Base-by-base conservation (phyloP, 2,797 vertebrate species). In the Arremon aurantiirostris region DNA sequence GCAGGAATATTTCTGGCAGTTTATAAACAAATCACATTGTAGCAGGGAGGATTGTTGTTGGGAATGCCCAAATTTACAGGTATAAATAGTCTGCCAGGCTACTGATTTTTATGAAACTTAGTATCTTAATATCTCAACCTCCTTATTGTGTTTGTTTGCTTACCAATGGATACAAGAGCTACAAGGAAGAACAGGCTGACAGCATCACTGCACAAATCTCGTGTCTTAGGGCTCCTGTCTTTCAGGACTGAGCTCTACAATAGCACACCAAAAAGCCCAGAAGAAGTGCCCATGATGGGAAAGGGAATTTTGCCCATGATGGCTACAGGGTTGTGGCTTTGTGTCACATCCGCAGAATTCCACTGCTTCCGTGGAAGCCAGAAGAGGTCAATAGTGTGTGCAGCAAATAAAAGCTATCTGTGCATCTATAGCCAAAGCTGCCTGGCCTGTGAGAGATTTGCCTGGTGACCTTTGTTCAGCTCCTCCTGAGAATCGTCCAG, bases 391-490 rank as follows among this genome's bases (percentile, higher is more conserved):
- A 10, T 2, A 37, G 35, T 21, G 27, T 32, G 14, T 39, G 24
- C 23, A 83, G 66, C 42, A 84, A 81, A 66, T 57, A 60, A 85
- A 87, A 90, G 16, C 18, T 27, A 32, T 28, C 17, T 6, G 0
- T 89, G 55, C 18, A 24, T 7, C 17, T 55, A 32, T 8, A 32
- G 21, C 21, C 55, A 35, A 64, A 65, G 17, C 37, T 53, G 6
- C 44, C 61, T 52, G 44, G 41, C 32, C 69, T 75, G 14, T 35
- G 46, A 56, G 61, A 90, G 34, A 75, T 86, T 59, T 78, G 37
- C 34, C 41, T 76, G 44, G 41, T 55, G 81, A 75, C 44, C 84
- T 96, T 86, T 63, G 71, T 61, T 30, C 37, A 44, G n/a, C 20
- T 94, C 53, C 39, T 83, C 57, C 35, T 3, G 14, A 70, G 47